Evolutionary conservation across 2,888 invertebrate species (phyloP), one percentile per base, ranked within the genome.

Genomic region (Lasioglossum malachurum): DNA sequence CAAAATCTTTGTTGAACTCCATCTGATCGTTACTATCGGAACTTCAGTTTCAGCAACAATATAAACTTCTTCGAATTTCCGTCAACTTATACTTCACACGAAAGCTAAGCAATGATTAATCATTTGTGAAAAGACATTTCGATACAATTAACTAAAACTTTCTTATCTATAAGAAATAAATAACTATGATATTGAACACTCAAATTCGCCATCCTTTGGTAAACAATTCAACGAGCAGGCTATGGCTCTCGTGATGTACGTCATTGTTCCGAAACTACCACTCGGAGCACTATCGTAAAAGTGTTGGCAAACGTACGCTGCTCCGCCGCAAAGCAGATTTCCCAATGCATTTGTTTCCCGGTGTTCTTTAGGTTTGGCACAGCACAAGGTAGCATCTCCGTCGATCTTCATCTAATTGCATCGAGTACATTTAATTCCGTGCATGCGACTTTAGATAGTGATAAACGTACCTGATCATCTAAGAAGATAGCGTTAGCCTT

Each of bases 211-310:
- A 89, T 97, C 97, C 91, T 97, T 97, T 14, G 98, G 98, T 92
- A 98, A 96, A 93, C 97, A 97, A 92, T 97, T 97, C 41, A 98
- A 96, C 69, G 97, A 96, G 0, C 97, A 96, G 67, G 98, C 98
- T 3, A 98, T 97, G 5, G 98, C 98, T 90, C 98, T 96, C 67
- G 98, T 98, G 93, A 99, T 97, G 94, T 99, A 99, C 0, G 99
- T 99, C 98, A 99, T 99, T 75, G 99, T 99, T 87, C 99, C 99
- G 95, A 97, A 99, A 93, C 98, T 98, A 86, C 99, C 99, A 95
- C 99, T 99, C 3, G 99, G 99, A 38, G 99, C 99, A 95, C 98
- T 98, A 96, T 99, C 99, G 95, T 99, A 99, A 95, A 99, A 98
- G 95, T 99, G 99, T 95, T 98, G 98, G 95, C 99, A 99, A 88